Evolutionary conservation across 2,888 invertebrate genomes (phyloP), one percentile per base, ranked within the genome.

Genomic region (Melieria picta): DNA sequence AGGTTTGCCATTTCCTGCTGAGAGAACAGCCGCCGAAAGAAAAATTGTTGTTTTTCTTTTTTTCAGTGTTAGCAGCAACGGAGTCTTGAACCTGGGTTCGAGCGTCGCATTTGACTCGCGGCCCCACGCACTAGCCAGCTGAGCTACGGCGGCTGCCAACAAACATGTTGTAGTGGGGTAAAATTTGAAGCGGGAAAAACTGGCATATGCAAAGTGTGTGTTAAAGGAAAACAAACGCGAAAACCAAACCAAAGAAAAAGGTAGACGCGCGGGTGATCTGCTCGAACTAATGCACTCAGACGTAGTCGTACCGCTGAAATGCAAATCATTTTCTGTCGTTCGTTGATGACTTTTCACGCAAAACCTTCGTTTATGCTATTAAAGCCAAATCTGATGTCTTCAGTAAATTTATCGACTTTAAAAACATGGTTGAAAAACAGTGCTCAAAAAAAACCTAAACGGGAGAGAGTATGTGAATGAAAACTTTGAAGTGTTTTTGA

Each of bases 391-490:
- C 76, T 47, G 75, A 78, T 7, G 75, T 76, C 5, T 74, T 76
- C 16, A 11, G 45, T 7, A 60, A 73, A 9, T 77, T 79, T 61
- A 68, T 73, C 6, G 66, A 65, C 5, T 79, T 77, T 60, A 76
- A 75, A 61, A 72, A 57, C 4, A 11, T 73, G 45, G 75, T 73
- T 58, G 77, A 79, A 75, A 77, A 75, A 47, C 76, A 79, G 66
- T 75, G 71, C 56, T 65, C 68, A 5, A 57, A n/a, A 6, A 77
- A 67, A 57, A 75, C 0, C 16, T 78, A 3, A 77, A 77, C 16
- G 78, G 77, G 0, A 58, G 47, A 1, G 77, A 78, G 11, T 78
- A 76, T 42, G 57, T 66, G 6, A 73, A 71, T 16, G 66, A 55
- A 7, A 48, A 67, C 4, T 75, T 79, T 45, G 55, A 74, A 63